Base-by-base conservation (phyloP, 2,797 vertebrate genomes). In the Pangasius larnaudii region DNA sequence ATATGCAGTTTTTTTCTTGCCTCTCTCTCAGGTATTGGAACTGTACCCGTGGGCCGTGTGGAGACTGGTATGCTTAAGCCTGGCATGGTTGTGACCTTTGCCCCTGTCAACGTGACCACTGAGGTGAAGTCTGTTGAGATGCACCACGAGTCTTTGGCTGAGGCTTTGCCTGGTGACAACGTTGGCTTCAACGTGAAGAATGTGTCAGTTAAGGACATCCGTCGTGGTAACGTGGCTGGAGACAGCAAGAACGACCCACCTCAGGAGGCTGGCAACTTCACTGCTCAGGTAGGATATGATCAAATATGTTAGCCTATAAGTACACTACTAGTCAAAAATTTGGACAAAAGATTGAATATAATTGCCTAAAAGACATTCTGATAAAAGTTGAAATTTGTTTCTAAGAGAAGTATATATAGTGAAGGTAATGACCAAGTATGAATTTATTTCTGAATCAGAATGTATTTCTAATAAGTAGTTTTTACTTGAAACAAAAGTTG, bases 151-250 rank as follows among this genome's bases (percentile, higher is more conserved):
- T 92, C 95, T 87, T 92, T 97, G 90, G 11, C 89, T 0, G 96
- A 96, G 89, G 96, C 96, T 51, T 6, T 93, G 18, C 96, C 96
- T 0, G 96, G 96, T 1, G 96, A 97, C 93, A 97, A 97, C 3
- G 94, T 96, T 0, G 96, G 96, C n/a, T 97, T 97, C 93, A 97
- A 97, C 61, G 79, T 97, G 84, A 97, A 97, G 94, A 97, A 97
- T 79, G 96, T 97, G 72, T 97, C 96, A 0, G 96, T 96, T 63
- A 96, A 97, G 92, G 96, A 97, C 72, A 95, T 97, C 88, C 94
- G 95, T 36, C 94, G 95, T 89, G 97, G 96, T 74, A 95, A 95
- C 14, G 94, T 97, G 13, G 93, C 95, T 27, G 96, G 96, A 1
- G 96, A 97, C 94, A 96, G 95, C 94, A 97, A 96, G 92, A 96